Evolutionary conservation across 1,140 invertebrate genomes (phyloP).

Genomic region (Orussus abietinus): DNA sequence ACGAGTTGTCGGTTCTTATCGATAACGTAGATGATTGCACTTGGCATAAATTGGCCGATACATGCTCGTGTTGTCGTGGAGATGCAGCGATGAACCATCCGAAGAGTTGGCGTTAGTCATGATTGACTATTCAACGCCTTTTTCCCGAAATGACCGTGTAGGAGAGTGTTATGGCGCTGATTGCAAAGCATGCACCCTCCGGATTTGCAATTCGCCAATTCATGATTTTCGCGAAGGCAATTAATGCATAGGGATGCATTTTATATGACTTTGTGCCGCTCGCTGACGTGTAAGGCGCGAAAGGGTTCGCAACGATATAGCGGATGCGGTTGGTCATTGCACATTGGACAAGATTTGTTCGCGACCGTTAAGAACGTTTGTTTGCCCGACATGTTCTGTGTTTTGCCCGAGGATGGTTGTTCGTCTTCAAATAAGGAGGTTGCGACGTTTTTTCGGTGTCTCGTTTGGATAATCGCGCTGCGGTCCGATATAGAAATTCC

Average conservation of each 20-base stretch:
- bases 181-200: background rate
- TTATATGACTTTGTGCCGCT: background rate
- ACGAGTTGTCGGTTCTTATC: background rate
- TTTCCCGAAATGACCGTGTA: too few species aligned
- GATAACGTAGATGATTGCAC: background rate
- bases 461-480: slow-evolving; percentile 6
- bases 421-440: too few species aligned
- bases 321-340: background rate
- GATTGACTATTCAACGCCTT: too few species aligned
- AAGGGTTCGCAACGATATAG: slow-evolving; percentile 4
- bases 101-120: too few species aligned
- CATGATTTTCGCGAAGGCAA: slow-evolving; percentile 8
- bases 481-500: slow-evolving; percentile 7
- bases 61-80: too few species aligned
- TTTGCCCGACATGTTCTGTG: background rate
- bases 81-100: too few species aligned
- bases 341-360: background rate
- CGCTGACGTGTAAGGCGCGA: background rate
- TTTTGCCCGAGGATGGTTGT: background rate
- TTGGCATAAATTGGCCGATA: background rate
- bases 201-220: background rate
- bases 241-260: slow-evolving; percentile 5
- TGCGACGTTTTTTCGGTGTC: too few species aligned
- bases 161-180: too few species aligned
- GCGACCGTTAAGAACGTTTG: background rate